Percentiles rank a stretch among this genome's conserved stretches.
Conservation (phyloP, 2,113 vertebrate genomes). For the Orycteropus afer region DNA sequence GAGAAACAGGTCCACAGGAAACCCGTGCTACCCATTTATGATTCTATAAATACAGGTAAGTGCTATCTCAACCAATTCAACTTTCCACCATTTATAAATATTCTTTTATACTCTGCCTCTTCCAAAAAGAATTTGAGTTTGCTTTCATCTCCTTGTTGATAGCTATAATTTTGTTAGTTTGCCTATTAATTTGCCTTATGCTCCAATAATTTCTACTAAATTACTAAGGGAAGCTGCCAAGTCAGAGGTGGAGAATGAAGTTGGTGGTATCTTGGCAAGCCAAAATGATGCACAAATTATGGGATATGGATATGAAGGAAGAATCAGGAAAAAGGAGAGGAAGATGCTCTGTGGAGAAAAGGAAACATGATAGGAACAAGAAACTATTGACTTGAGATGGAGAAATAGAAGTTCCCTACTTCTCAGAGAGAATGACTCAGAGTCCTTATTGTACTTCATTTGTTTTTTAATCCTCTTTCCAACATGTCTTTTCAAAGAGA, state of each 20-base stretch:
- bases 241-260: conserved; percentile 29
- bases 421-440: not conserved
- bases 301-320: not conserved
- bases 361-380: not conserved
- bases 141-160: conserved; percentile 17
- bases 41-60: not conserved
- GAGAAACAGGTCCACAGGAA: not conserved
- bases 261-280: not conserved
- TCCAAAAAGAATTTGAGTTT: not conserved
- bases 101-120: not conserved
- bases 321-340: not conserved
- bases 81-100: not conserved
- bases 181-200: conserved; percentile 25
- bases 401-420: not conserved
- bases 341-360: not conserved
- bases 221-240: conserved; percentile 4
- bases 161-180: not conserved
- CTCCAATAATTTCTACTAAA: conserved; percentile 10
- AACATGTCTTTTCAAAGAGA: not conserved
- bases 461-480: not conserved
- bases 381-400: not conserved
- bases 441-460: not conserved
- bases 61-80: not conserved
- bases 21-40: not conserved
- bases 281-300: not conserved